Evolutionary conservation across 2,797 vertebrate genomes (phyloP).

Genomic region (Malacoctenus gilli): DNA sequence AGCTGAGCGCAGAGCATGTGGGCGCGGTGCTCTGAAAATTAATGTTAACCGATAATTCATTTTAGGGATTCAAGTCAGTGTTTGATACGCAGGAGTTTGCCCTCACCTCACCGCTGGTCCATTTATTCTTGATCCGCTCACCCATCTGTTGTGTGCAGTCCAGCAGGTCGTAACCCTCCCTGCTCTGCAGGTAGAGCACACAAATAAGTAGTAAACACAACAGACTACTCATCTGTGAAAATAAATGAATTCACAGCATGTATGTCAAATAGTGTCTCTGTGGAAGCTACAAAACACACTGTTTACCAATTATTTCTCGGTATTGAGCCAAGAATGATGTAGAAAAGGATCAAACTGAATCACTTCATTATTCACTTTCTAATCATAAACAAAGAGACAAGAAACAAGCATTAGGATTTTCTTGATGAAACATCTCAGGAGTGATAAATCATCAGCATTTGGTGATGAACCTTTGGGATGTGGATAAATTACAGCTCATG

Average conservation of each 20-base stretch:
- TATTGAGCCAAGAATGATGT: neutral
- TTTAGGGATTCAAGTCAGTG: constrained; percentile 5
- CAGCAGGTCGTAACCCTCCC: constrained; percentile 84
- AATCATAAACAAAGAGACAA: no score
- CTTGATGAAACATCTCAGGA: neutral
- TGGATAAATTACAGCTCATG: neutral
- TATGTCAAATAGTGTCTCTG: neutral
- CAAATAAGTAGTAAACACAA: constrained; percentile 31
- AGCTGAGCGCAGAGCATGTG: neutral
- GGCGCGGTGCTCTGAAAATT: constrained; percentile 6
- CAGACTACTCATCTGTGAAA: no score
- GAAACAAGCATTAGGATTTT: neutral
- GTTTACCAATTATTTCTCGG: no score
- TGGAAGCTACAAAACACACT: no score
- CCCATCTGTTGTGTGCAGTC: constrained; percentile 86
- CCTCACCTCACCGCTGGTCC: constrained; percentile 89
- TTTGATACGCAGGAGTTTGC: constrained; percentile 19
- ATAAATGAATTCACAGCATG: neutral
- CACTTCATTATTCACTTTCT: no score
- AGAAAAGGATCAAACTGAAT: neutral
- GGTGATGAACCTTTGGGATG: neutral
- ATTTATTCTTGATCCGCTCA: constrained; percentile 88
- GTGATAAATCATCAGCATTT: neutral
- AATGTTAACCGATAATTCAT: neutral
- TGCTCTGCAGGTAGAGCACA: constrained; percentile 68